Base-by-base conservation (phyloP, 2,797 vertebrate genomes). In the Chloroceryle inda region DNA sequence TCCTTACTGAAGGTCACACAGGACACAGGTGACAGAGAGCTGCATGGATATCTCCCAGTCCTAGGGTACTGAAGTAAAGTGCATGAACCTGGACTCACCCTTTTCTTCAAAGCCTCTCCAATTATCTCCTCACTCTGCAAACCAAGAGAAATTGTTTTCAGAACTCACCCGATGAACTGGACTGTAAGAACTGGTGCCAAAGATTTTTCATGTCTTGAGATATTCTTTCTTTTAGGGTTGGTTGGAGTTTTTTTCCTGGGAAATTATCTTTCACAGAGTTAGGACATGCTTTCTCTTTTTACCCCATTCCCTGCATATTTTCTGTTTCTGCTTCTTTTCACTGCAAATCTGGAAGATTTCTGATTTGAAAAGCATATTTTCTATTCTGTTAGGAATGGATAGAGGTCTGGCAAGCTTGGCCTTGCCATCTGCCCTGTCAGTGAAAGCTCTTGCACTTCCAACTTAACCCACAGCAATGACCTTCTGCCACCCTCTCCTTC, bases 301-400 rank as follows among this genome's bases (percentile, higher is more conserved):
- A 44, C 42, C 66, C 37, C 22, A 22, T 44, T 83, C 73, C 20
- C 38, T 2, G 22, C 71, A 35, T 93, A 92, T 87, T 93, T 93
- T 93, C 59, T 85, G 67, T 76, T 96, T 96, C 90, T 95, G 96
- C 8, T 81, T 94, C 92, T 91, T 93, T 96, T 82, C 83, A 68
- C 56, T 38, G 47, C 27, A 74, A 89, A 93, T 87, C 80, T 91
- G 74, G 81, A 89, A 83, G 80, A 80, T 85, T 92, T 95, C 74
- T 91, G 83, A 93, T 93, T 89, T 89, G 81, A 91, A 83, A 96
- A 91, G 78, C 63, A 15, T 77, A 80, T 94, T 94, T 93, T 89
- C 47, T 84, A 18, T 75, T 73, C 86, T 90, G 31, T 68, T 89
- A 77, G 64, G 72, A 95, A 85, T 1, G n/a, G 67, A 55, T 59